Conservation (phyloP, 2,113 vertebrate species). For the Sialia sialis region DNA sequence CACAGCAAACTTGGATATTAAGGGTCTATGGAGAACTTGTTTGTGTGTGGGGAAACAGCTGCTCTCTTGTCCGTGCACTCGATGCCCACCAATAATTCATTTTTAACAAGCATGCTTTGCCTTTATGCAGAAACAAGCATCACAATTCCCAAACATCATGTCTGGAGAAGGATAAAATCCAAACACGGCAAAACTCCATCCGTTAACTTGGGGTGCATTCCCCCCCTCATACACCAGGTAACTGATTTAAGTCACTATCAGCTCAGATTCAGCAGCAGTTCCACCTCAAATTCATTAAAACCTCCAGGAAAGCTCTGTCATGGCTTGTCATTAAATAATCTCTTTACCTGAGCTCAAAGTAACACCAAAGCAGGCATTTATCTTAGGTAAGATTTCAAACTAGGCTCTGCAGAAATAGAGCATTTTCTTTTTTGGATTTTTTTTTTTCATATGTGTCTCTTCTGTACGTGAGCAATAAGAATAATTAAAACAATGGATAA, state of each 20-base stretch:
- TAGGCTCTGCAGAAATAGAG: background rate
- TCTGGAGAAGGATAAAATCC: background rate
- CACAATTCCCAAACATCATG: background rate
- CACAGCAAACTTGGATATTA: background rate
- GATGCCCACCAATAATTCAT: background rate
- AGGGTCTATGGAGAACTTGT: background rate
- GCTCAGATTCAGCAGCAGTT: background rate
- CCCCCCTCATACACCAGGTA: background rate
- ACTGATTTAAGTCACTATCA: background rate
- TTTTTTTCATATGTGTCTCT: background rate
- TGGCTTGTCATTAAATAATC: fast-evolving
- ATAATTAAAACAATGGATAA: background rate
- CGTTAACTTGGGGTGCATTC: background rate
- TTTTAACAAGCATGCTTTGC: conserved; percentile 17
- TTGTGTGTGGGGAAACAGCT: background rate
- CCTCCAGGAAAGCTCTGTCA: background rate
- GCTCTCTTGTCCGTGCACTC: background rate
- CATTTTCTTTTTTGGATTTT: background rate
- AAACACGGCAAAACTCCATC: background rate
- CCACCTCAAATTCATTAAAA: background rate
- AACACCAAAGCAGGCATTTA: background rate
- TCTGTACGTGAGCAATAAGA: background rate
- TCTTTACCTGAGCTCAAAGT: background rate
- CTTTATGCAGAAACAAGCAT: background rate
- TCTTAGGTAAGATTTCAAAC: background rate